Evolutionary conservation across 1,140 invertebrate species (phyloP), one percentile per base, ranked within the genome.

Genomic region (Drosophila bipectinata): DNA sequence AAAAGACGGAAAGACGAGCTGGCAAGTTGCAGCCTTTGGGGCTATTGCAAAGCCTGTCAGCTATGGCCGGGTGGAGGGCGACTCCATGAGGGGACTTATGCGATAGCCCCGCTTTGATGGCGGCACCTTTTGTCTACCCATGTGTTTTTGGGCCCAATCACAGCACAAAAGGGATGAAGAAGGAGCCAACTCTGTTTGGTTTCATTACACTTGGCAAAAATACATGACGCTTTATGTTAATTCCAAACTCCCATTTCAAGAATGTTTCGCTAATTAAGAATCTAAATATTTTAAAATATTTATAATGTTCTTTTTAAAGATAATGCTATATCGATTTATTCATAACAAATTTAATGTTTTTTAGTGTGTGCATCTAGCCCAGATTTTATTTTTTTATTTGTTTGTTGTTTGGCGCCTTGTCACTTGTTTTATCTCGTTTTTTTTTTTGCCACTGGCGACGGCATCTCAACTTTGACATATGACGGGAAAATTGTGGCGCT

Each of bases 121-220:
- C 74, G 78, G 81, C 82, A 78, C 69, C 84, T 87, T 87, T 87
- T 81, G 81, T 77, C 77, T 71, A 80, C 48, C 81, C 76, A 80
- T 76, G 80, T 73, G 69, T 72, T 72, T 51, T 51, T 44, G 41
- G 69, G 68, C 76, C 72, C 80, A 84, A 84, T 84, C 81, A 80
- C 63, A 74, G 72, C 49, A 66, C 71, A 75, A 61, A 55, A 61
- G 68, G 44, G 45, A 52, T 57, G 52, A 73, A 62, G 45, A 49
- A 58, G 49, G 32, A 71, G 60, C 34, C 63, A 69, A 56, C 64
- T 57, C 51, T 49, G 67, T 69, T 32, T 8, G 62, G 32, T 26
- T 18, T 24, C 32, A n/a, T 14, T 32, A 32, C 66, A 12, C 30
- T 37, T 6, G 21, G 57, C 30, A 24, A 59, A 37, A 14, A 4